Base-by-base conservation (phyloP, 1,140 invertebrate genomes). In the Brachionus rotundiformis region DNA sequence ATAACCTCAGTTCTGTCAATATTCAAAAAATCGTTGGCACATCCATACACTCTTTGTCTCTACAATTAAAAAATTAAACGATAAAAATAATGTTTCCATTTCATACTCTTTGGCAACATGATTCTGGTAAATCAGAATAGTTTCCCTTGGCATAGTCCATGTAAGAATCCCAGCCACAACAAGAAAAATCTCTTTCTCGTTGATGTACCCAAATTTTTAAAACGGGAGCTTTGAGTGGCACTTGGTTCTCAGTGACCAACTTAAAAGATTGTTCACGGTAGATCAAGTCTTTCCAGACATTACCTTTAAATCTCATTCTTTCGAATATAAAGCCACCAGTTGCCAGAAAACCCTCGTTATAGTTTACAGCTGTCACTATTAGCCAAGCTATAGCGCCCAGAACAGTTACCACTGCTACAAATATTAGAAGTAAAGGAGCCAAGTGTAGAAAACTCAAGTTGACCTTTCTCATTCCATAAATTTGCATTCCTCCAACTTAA, bases 281-380 rank as follows among this genome's bases (percentile, higher is more conserved):
- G 16, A 71, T 73, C 23, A 82, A 61, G 29, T 82, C 81, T 82
- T 82, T 82, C 54, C 54, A 82, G 19, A 68, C 81, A 47, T 82
- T 82, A 5, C 81, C 81, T 39, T 71, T 71, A 47, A 82, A 82
- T 49, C 81, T 59, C 41, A 82, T 49, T 10, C 81, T 33, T 41
- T 82, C 81, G 23, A 68, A 71, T 19, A 82, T 33, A n/a, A 73
- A 71, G 5, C 54, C 63, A 59, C 63, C 81, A 27, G 39, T 82
- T n/a, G 63, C 39, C 25, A 82, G 49, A 75, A 71, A 82, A 19
- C 81, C 81, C 25, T 68, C 81, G 54, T 82, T 68, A 5, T 47
- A 71, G 59, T 82, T 82, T 11, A 73, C 63, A 39, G 63, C 63
- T 19, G 81, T 82, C 16, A 82, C 81, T 19, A 68, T 61, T 33